phyloP scores from a whole-genome alignment of 2,797 vertebrate genomes.

The Myotis planiceps region DNA sequence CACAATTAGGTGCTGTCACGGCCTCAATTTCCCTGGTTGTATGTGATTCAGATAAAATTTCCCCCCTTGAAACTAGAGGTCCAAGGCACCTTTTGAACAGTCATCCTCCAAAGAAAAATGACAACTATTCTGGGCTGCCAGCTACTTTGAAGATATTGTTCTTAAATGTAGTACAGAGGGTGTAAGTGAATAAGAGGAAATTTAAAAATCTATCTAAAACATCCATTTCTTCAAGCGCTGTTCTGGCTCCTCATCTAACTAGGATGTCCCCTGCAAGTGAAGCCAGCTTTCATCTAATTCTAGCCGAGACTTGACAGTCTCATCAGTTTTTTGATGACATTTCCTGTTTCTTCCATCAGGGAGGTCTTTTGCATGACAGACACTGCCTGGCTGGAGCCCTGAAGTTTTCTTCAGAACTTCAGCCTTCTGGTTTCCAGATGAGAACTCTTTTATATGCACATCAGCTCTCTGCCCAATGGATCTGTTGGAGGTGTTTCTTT shows the following conservation, averaged over 20 bases:
- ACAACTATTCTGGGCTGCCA: slow-evolving; percentile 45
- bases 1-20: background rate
- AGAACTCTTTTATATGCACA: slow-evolving; percentile 72
- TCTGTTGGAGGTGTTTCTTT: slow-evolving; percentile 69
- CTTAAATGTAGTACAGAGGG: slow-evolving; percentile 57
- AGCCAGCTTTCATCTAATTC: slow-evolving; percentile 75
- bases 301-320: slow-evolving; percentile 71
- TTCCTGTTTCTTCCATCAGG: slow-evolving; percentile 65
- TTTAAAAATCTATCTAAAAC: slow-evolving; percentile 68
- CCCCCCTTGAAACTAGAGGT: background rate
- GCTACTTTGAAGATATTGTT: slow-evolving; percentile 63
- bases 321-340: slow-evolving; percentile 76
- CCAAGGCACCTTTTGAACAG: background rate
- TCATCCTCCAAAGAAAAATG: slow-evolving; percentile 54
- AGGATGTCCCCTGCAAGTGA: slow-evolving; percentile 59
- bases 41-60: background rate
- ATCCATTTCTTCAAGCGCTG: slow-evolving; percentile 53
- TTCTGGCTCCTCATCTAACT: slow-evolving; percentile 68
- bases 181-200: slow-evolving; percentile 36
- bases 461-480: slow-evolving; percentile 56
- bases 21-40: background rate
- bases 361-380: slow-evolving; percentile 69
- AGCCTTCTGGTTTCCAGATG: slow-evolving; percentile 70
- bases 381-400: slow-evolving; percentile 55
- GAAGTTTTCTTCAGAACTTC: slow-evolving; percentile 74